Conservation (phyloP, 2,113 vertebrate genomes). For the Datnioides undecimradiatus region DNA sequence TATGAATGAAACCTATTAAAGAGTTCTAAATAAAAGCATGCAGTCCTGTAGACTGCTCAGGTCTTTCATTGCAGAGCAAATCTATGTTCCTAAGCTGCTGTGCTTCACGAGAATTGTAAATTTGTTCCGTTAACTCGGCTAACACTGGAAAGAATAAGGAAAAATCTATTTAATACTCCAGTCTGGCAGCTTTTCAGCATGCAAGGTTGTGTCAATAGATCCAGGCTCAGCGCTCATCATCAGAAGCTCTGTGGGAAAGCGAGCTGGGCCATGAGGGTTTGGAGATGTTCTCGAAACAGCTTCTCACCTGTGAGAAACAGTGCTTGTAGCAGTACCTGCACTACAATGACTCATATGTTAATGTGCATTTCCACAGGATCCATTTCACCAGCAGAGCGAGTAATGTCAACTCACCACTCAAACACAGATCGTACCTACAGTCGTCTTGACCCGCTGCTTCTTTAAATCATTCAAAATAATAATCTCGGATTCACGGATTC, state of each 20-base stretch:
- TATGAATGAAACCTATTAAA: background rate
- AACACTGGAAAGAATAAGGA: background rate
- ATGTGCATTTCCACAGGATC: no score
- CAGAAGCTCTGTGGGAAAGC: slow-evolving; percentile 40
- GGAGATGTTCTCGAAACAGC: slow-evolving; percentile 18
- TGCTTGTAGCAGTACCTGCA: no score
- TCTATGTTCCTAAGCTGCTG: background rate
- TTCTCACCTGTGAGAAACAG: background rate
- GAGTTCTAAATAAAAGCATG: background rate
- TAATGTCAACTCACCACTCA: background rate
- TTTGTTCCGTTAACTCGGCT: background rate
- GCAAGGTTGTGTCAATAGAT: slow-evolving; percentile 49
- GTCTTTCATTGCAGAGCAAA: background rate
- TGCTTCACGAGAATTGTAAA: background rate
- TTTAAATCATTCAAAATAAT: no score
- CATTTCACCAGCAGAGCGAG: no score
- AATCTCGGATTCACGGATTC: background rate
- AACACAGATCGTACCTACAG: no score
- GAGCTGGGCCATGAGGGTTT: slow-evolving; percentile 53
- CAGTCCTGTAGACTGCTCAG: background rate
- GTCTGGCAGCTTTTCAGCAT: slow-evolving; percentile 25
- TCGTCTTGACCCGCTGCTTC: no score
- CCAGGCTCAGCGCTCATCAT: slow-evolving; percentile 42
- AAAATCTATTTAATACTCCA: slow-evolving; percentile 1
- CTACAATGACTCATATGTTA: no score